phyloP scores from a whole-genome alignment of 92 coral and sea anemone species.

The Hydrozoanthus gracilis region DNA sequence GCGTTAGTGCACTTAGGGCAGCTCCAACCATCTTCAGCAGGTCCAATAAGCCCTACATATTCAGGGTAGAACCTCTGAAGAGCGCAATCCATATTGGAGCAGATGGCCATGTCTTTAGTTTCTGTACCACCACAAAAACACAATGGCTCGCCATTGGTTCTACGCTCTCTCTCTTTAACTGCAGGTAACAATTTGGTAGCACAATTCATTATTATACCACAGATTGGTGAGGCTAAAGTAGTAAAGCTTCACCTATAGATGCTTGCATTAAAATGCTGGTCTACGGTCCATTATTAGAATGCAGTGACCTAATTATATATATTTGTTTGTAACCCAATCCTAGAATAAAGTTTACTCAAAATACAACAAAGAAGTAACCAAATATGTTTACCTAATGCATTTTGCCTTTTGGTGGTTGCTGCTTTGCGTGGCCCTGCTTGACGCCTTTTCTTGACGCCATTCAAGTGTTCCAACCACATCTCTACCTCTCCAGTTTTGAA shows the following conservation, averaged over 20 bases:
- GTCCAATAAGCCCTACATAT: slow-evolving; percentile 25
- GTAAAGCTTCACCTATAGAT: too few relatives aligned
- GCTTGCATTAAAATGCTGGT: too few relatives aligned
- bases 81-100: slow-evolving; percentile 8
- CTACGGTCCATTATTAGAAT: too few relatives aligned
- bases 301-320: too few relatives aligned
- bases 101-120: slow-evolving; percentile 35
- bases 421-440: slow-evolving; percentile 56
- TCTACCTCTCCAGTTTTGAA: slow-evolving; percentile 48
- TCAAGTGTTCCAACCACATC: slow-evolving; percentile 48
- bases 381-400: neutral
- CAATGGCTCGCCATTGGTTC: slow-evolving; percentile 32
- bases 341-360: neutral
- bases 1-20: slow-evolving; percentile 37
- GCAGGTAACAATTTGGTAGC: neutral
- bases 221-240: too few relatives aligned
- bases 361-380: neutral
- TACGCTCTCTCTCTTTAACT: slow-evolving; percentile 7
- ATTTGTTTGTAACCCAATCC: too few relatives aligned
- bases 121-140: slow-evolving; percentile 45
- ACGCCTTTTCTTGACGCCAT: slow-evolving; percentile 42
- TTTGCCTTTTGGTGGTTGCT: slow-evolving; percentile 46
- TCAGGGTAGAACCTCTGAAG: slow-evolving; percentile 39
- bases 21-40: slow-evolving; percentile 29
- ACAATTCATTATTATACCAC: neutral